phyloP scores from a whole-genome alignment of 2,797 vertebrate species.

The Valencia hispanica region DNA sequence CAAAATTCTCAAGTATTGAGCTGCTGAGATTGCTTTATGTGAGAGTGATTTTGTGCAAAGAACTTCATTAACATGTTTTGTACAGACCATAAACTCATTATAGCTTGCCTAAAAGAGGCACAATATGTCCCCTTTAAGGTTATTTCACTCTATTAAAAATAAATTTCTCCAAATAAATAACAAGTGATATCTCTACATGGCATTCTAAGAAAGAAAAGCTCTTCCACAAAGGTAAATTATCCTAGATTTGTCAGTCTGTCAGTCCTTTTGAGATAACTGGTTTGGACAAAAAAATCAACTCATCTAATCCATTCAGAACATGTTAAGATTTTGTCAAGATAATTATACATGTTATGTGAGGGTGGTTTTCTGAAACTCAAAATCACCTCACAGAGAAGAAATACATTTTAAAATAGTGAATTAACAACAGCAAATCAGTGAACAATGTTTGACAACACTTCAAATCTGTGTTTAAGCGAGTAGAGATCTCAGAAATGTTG shows the following conservation, averaged over 20 bases:
- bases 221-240: background rate
- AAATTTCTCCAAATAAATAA: background rate
- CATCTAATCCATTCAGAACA: background rate
- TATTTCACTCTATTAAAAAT: background rate
- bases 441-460: background rate
- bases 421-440: background rate
- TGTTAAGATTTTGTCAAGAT: background rate
- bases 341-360: background rate
- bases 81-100: too few species aligned
- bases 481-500: background rate
- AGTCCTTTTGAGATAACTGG: background rate
- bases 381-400: background rate
- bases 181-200: too few species aligned
- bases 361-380: too few species aligned
- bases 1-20: too few species aligned
- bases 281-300: background rate
- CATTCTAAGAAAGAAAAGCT: too few species aligned
- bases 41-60: too few species aligned
- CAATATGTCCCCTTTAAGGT: too few species aligned
- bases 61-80: too few species aligned
- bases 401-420: background rate
- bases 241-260: background rate
- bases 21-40: too few species aligned
- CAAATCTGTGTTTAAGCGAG: background rate
- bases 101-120: too few species aligned